Evolutionary conservation across 1,140 invertebrate genomes (phyloP).

Genomic region (Pseudomyrmex pallidus): DNA sequence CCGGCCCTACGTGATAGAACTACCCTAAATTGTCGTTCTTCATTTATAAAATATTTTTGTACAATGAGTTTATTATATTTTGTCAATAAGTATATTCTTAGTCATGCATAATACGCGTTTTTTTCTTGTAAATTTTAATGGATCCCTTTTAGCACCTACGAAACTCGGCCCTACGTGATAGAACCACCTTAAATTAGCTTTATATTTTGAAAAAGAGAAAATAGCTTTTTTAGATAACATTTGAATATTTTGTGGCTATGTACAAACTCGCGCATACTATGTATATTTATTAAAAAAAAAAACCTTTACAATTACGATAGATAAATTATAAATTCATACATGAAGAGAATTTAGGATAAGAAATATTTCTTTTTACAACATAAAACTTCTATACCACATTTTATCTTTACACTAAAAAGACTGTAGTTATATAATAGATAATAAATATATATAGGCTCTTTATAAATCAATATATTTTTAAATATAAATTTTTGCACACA

Average conservation of each 20-base stretch:
- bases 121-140: too few relatives aligned
- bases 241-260: not conserved
- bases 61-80: too few relatives aligned
- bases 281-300: conserved; percentile 26
- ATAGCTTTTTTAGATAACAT: conserved; percentile 37
- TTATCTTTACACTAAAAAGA: conserved; percentile 8
- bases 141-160: too few relatives aligned
- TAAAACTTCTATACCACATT: not conserved
- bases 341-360: not conserved
- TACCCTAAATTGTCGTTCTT: too few relatives aligned
- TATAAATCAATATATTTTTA: conserved; percentile 30
- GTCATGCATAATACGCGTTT: too few relatives aligned
- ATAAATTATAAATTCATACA: too few relatives aligned
- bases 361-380: not conserved
- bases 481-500: conserved; percentile 7
- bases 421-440: not conserved
- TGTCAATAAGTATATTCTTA: too few relatives aligned
- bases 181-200: too few relatives aligned
- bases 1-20: too few relatives aligned
- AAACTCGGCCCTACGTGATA: too few relatives aligned
- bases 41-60: too few relatives aligned
- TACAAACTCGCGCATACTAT: not conserved
- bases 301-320: not conserved
- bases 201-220: conserved; percentile 16
- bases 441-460: conserved; percentile 44